Base-by-base conservation (phyloP, 2,888 invertebrate species). In the Rapana venosa region DNA sequence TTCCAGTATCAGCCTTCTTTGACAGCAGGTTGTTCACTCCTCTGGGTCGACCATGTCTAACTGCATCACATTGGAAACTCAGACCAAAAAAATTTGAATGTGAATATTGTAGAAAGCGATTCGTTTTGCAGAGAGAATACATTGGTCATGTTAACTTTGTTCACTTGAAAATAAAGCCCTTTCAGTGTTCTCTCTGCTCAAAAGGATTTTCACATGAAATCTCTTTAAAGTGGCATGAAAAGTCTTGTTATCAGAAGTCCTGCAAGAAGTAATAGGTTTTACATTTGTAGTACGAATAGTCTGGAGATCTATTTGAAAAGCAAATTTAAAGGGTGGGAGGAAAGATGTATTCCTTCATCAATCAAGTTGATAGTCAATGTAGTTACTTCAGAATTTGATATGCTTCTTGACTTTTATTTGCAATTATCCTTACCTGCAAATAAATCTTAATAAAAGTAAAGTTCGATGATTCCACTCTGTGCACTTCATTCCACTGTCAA, bases 141-240 rank as follows among this genome's bases (percentile, higher is more conserved):
- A 17, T 85, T n/a, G 85, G 58, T n/a, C 85, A 85, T 85, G 30
- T 85, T 17, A 85, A 85, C 20, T 85, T 85, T 85, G 85, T 85
- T 17, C 85, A 85, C 30, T 58, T 85, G 15, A 85, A 58, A 58
- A 85, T 85, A 47, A 58, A 58, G 20, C 58, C 85, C 11, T 85
- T 85, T 85, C 30, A 85, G 58, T 85, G 85, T 17, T 6, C 22
- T 26, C 26, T 30, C n/a, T 58, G 85, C 30, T 56, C 17, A 5
- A 61, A 58, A 56, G 85, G 58, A 30, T 85, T 58, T 85, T 85
- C 85, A 30, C 58, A 58, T 85, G 58, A 85, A 85, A 58, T 85
- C 6, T n/a, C 58, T 56, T 85, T 85, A 30, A 85, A 85, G 32
- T 56, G 85, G 26, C 85, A 85, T 61, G 32, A 85, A 30, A 85